Base-by-base conservation (phyloP, 2,888 invertebrate species). In the Pammene fasciana region DNA sequence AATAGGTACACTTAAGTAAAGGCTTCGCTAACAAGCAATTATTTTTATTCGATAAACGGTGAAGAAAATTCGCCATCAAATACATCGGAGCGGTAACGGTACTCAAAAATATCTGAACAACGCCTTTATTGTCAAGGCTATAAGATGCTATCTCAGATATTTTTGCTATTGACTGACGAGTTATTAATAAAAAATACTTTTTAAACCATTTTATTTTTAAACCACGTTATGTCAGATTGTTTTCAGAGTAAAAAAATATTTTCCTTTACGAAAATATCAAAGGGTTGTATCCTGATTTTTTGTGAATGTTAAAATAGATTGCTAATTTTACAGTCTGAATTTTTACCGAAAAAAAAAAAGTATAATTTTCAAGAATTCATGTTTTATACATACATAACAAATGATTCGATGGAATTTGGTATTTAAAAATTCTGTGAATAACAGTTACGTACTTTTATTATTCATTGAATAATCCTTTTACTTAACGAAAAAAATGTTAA, bases 231-330 rank as follows among this genome's bases (percentile, higher is more conserved):
- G n/a, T n/a, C 8, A 55, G n/a, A n/a, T 8, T 11, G 11, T 14
- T 7, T 9, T 56, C 41, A 6, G 13, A 52, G 43, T 5, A 38
- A 48, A 65, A 55, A 55, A 41, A 41, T 8, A n/a, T n/a, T 14
- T 14, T 56, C 41, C 48, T 14, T 62, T 56, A 52, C 48, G n/a
- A 48, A 48, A 14, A 48, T 43, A 68, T 62, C 68, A 68, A 62
- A 56, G 54, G 16, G 48, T 5, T 60, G 50, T 60, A 62, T 54
- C 26, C 48, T 13, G 16, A 48, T 60, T 55, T 55, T 43, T n/a
- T n/a, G 68, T 62, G 56, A 68, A 68, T 68, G 62, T 48, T 13
- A 62, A 62, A 68, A 62, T 61, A 50, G 62, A 68, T 50, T 46
- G 62, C 48, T 62, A 38, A 65, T 59, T 57, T 68, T 48, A 55